phyloP scores from a whole-genome alignment of 2,113 vertebrate species.

The Pygoscelis antarcticus region DNA sequence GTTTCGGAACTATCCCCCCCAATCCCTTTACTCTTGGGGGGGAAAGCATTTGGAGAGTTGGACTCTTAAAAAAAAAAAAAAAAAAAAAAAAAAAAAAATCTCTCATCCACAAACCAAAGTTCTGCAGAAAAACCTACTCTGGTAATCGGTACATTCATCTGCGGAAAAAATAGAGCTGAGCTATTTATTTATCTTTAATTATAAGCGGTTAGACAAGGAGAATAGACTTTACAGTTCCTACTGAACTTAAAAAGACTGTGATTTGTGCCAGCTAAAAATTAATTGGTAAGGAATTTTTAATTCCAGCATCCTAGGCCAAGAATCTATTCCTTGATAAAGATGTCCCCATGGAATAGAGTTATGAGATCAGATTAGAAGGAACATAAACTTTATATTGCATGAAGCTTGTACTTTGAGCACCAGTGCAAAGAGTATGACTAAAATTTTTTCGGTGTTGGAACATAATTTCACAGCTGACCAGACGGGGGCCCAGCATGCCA shows the following conservation, averaged over 20 bases:
- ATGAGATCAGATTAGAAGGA: constrained; percentile 64
- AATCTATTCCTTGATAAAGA: constrained; percentile 71
- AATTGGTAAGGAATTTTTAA: constrained; percentile 76
- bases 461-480: background rate
- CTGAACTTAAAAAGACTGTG: constrained; percentile 66
- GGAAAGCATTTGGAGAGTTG: background rate
- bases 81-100: background rate
- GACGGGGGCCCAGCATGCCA: background rate
- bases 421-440: background rate
- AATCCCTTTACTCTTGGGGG: background rate
- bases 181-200: constrained; percentile 66
- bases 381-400: constrained; percentile 30
- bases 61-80: background rate
- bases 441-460: background rate
- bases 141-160: constrained; percentile 22
- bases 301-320: constrained; percentile 69
- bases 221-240: constrained; percentile 68
- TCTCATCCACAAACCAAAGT: background rate
- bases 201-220: constrained; percentile 58
- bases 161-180: constrained; percentile 18
- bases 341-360: constrained; percentile 54
- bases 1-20: background rate
- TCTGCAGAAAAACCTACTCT: background rate
- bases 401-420: background rate
- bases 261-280: constrained; percentile 74